These are phyloP conservation scores for Crypturellus tataupa DNA, from an alignment of 2,797 vertebrate genomes.

Conservation along the genomic window DNA sequence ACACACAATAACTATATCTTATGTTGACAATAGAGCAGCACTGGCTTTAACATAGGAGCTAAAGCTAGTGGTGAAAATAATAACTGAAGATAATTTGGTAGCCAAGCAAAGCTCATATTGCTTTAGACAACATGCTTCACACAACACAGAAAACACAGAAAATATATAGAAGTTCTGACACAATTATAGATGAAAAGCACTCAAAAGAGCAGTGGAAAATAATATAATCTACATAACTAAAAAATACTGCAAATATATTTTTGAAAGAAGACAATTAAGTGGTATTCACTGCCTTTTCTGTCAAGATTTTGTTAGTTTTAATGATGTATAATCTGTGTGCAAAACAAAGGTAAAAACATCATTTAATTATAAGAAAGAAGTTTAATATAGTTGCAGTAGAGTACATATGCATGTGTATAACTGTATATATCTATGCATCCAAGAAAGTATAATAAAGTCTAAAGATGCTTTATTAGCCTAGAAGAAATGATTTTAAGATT, in stretches of 20 bases:
- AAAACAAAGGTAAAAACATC: not conserved
- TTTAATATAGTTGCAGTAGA: not conserved
- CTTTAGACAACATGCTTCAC: not conserved
- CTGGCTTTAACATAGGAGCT: not conserved
- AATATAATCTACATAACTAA: not conserved
- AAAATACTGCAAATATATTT: not conserved
- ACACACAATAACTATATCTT: not conserved
- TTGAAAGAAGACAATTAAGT: not conserved
- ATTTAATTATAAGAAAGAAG: not conserved
- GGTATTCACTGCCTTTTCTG: not conserved
- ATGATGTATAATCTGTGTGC: rapidly evolving
- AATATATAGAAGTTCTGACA: not conserved
- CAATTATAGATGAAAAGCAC: not conserved
- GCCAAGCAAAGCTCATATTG: not conserved
- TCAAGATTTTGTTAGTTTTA: not conserved
- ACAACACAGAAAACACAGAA: not conserved
- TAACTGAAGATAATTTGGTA: not conserved
- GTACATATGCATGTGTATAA: not conserved
- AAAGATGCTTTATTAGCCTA: not conserved
- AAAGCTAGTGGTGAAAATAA: not conserved
- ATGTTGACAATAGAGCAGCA: not conserved
- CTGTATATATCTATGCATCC: not conserved
- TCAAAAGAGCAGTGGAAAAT: not conserved
- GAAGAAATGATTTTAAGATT: not conserved
- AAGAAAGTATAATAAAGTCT: not conserved